Conservation (phyloP, 2,888 invertebrate genomes). For the Melanchra persicariae region DNA sequence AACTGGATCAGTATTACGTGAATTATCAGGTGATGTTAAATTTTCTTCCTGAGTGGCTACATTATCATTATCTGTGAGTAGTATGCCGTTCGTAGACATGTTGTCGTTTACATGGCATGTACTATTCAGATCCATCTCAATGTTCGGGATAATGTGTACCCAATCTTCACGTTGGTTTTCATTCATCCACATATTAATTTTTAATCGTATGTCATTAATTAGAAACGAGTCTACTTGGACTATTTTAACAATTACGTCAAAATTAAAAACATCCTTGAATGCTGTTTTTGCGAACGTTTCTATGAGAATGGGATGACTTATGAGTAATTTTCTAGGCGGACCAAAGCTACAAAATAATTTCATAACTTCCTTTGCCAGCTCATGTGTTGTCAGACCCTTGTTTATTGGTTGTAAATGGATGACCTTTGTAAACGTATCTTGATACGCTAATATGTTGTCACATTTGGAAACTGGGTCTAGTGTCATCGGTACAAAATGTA, state of each 20-base stretch:
- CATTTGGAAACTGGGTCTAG: not conserved
- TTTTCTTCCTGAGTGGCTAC: not conserved
- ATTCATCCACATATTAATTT: constrained; percentile 14
- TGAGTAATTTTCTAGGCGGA: constrained; percentile 19
- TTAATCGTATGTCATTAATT: constrained; percentile 13
- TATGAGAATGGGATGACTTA: constrained; percentile 11
- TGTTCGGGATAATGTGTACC: constrained; percentile 3
- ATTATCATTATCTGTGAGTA: not conserved
- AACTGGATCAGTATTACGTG: constrained; percentile 16
- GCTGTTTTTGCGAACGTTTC: not conserved
- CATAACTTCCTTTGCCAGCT: constrained; percentile 6
- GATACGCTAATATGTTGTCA: constrained; percentile 20
- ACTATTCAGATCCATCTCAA: constrained; percentile 21
- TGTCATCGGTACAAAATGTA: constrained; percentile 26
- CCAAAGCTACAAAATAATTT: constrained; percentile 12
- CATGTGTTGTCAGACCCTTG: not conserved
- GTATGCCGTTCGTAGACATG: not conserved
- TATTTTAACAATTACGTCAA: constrained; percentile 3
- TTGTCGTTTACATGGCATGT: not conserved
- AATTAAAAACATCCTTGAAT: constrained; percentile 7
- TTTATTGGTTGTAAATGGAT: constrained; percentile 25
- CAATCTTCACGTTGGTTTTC: constrained; percentile 14
- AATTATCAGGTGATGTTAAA: not conserved
- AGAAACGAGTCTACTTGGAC: constrained; percentile 8
- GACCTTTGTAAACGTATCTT: constrained; percentile 22